Evolutionary conservation across 1,140 invertebrate species (phyloP), one percentile per base, ranked within the genome.

Genomic region (Coenobita brevimanus): DNA sequence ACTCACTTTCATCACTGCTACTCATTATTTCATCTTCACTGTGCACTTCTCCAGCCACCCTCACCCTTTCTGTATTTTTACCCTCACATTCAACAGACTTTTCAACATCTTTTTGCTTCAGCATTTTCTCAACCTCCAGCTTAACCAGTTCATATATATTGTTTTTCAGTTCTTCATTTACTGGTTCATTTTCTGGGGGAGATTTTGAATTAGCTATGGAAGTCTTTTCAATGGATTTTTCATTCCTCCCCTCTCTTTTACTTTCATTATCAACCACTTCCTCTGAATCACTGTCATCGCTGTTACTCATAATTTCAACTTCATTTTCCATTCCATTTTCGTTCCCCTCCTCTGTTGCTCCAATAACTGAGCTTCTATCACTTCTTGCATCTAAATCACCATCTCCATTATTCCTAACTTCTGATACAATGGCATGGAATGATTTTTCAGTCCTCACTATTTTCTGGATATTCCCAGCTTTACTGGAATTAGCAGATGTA

Each of bases 21-120:
- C 82, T 80, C 78, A 89, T 79, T n/a, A 54, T 82, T 81, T 91
- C 83, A 90, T 88, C 88, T 69, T 90, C 86, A 84, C 46, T 62
- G 10, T 62, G 78, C 21, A 57, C 30, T 41, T 15, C 27, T 62
- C 57, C 27, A 2, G 30, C 8, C 57, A 27, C 30, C 6, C 4
- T 15, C 17, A 30, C 10, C 8, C 17, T 50, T 50, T 50, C 46
- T 6, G 46, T 50, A 8, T 50, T 50, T 50, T 6, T 17, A 8
- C 17, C 46, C 6, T 17, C 46, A 50, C 46, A 8, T 50, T 50
- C 6, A 50, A 6, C 46, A 50, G 46, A 50, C 6, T 50, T 50
- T 17, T n/a, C n/a, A n/a, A n/a, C 46, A 50, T 6, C 46, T 67
- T 69, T 71, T 41, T 80, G 73, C 62, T 78, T 87, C 75, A 73